Evolutionary conservation across 2,113 vertebrate species (phyloP).

Genomic region (Lepus europaeus): DNA sequence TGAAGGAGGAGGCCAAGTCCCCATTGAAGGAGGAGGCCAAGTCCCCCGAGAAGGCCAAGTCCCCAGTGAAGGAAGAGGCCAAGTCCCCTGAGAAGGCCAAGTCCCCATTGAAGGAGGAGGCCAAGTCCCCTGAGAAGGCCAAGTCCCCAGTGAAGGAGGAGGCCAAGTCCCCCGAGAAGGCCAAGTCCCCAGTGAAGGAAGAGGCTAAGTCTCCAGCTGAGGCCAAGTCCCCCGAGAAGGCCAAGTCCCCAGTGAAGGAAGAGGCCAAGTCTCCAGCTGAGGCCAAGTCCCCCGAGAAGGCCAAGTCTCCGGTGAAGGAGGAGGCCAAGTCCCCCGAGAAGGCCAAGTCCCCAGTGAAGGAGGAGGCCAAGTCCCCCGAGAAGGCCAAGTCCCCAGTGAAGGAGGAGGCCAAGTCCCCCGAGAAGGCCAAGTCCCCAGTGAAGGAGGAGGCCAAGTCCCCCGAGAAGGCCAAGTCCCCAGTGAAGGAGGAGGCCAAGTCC

Average conservation of each 20-base stretch:
- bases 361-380: constrained; percentile 82
- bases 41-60: constrained; percentile 41
- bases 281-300: constrained; percentile 29
- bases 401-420: constrained; percentile 59
- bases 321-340: not conserved
- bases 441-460: constrained; percentile 54
- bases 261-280: not conserved
- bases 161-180: constrained; percentile 37
- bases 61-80: constrained; percentile 70
- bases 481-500: constrained; percentile 66
- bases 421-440: constrained; percentile 72
- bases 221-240: constrained; percentile 63
- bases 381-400: not conserved
- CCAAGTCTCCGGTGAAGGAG: constrained; percentile 71
- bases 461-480: constrained; percentile 50
- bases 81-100: constrained; percentile 37
- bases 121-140: not conserved
- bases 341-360: not conserved
- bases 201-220: constrained; percentile 72
- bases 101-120: constrained; percentile 46
- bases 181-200: constrained; percentile 76
- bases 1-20: constrained; percentile 74
- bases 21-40: constrained; percentile 75
- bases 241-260: constrained; percentile 45
- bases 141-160: constrained; percentile 77